A percentile compares a stretch with the other conserved stretches of the same genome.
These are phyloP conservation scores for Amphipyra berbera DNA, from an alignment of 2,888 invertebrate genomes.

Conservation along the genomic window DNA sequence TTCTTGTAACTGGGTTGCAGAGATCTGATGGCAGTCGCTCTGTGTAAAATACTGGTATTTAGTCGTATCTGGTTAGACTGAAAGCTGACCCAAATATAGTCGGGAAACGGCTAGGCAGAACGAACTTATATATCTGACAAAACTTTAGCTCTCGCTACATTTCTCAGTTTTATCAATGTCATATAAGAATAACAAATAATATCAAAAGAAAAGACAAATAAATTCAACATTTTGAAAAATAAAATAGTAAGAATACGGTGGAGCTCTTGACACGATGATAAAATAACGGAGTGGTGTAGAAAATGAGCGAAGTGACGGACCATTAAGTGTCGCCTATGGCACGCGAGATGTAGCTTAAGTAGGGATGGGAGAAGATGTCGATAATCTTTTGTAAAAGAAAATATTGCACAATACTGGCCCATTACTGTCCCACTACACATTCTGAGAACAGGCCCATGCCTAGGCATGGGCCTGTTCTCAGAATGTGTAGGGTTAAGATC, in stretches of 20 bases:
- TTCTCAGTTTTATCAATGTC: neutral
- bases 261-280: slow-evolving; percentile 75
- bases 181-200: neutral
- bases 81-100: no score
- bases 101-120: no score
- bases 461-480: no score
- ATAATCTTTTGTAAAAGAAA: slow-evolving; percentile 8
- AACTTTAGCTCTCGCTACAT: no score
- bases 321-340: slow-evolving; percentile 79
- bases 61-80: no score
- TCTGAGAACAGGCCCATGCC: no score
- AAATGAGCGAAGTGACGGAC: slow-evolving; percentile 79
- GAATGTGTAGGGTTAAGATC: no score
- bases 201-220: slow-evolving; percentile 10
- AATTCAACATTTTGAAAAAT: slow-evolving; percentile 42
- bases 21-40: no score
- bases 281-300: slow-evolving; percentile 75
- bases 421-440: no score
- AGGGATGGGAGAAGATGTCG: slow-evolving; percentile 43
- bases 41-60: no score
- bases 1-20: no score
- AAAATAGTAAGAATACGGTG: slow-evolving; percentile 68
- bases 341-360: slow-evolving; percentile 60
- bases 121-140: no score
- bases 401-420: neutral